Base-by-base conservation (phyloP, 2,113 vertebrate species). In the Hydropotes inermis region DNA sequence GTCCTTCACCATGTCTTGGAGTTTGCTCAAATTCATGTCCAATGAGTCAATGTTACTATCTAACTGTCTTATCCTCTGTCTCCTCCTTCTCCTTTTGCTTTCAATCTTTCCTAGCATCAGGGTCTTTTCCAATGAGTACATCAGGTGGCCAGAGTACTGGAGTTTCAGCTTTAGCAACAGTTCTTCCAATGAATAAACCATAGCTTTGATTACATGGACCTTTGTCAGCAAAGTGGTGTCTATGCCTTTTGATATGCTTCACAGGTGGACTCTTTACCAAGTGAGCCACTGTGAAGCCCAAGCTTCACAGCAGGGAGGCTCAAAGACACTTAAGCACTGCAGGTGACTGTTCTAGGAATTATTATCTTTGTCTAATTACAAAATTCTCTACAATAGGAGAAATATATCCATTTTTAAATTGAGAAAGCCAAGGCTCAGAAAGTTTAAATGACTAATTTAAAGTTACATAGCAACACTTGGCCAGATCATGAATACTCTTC, bases 301-400 rank as follows among this genome's bases (percentile, higher is more conserved):
- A 12, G 21, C 67, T 97, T 1, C 39, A 97, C 94, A 98, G 98
- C 89, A 58, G 12, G 50, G 91, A 90, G 33, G 11, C 12, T 30
- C 70, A 2, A 70, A 60, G 58, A 90, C 21, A 95, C 47, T 21
- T 67, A 84, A 78, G 9, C 10, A 47, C 83, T 79, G 23, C n/a
- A 67, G 98, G 58, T 58, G 91, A 83, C 70, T 70, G 2, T 85
- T 70, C 50, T 16, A 97, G 60, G 67, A 70, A 28, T 96, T 96
- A 76, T 13, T 70, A 30, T 70, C 43, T 87, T 76, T 96, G 28
- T 45, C 45, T 94, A 45, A 52, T 90, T 87, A 90, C 8, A 79
- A 43, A 28, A 55, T 58, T 45, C 8, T 30, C 94, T 30, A 84
- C 9, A 95, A n/a, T 25, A 90, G 64, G 2, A 6, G 25, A 23